Base-by-base conservation (phyloP, 2,888 invertebrate genomes). In the Hydropsyche betteni region DNA sequence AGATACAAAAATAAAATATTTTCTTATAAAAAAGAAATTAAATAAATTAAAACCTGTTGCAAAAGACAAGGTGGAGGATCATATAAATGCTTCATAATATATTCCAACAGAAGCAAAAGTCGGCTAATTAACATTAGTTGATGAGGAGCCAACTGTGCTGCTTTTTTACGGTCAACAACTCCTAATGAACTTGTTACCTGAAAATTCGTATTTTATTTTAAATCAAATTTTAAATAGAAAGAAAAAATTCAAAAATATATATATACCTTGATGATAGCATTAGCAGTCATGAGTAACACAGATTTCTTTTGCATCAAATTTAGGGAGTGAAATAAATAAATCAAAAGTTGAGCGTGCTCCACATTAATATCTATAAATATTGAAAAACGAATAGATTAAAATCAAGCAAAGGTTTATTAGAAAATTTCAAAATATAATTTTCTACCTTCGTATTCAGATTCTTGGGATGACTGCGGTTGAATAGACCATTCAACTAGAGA, bases 231-330 rank as follows among this genome's bases (percentile, higher is more conserved):
- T 6, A 70, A 8, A 44, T 10, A 52, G 10, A 24, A 33, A 24
- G 50, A n/a, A 24, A 52, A 51, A 70, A 24, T 12, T 34, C 68
- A 55, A 58, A 14, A 16, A 24, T 4, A 5, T 10, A 69, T 34
- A 51, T 33, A 12, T 81, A 87, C 88, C 82, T 88, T 88, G 74
- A 87, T 87, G 36, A 88, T 88, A 52, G 87, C 94, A 79, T 94
- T 93, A 1, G 94, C 93, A 50, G 94, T 93, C 81, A 94, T 88
- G 7, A 98, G 88, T 52, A 98, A 88, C 0, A 98, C 94, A 1
- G 95, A 94, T 84, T 98, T 98, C 86, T 98, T 98, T 85, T 98
- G 97, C 95, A 97, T 97, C 78, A 98, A 87, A 81, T 96, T 97
- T 77, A 98, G 86, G 0, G 97, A 96, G 85, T 98, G 98, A 85